A percentile compares a stretch with the other conserved stretches of the same genome.
Evolutionary conservation across 2,888 invertebrate species (phyloP).

Genomic region (Drosophila testacea): DNA sequence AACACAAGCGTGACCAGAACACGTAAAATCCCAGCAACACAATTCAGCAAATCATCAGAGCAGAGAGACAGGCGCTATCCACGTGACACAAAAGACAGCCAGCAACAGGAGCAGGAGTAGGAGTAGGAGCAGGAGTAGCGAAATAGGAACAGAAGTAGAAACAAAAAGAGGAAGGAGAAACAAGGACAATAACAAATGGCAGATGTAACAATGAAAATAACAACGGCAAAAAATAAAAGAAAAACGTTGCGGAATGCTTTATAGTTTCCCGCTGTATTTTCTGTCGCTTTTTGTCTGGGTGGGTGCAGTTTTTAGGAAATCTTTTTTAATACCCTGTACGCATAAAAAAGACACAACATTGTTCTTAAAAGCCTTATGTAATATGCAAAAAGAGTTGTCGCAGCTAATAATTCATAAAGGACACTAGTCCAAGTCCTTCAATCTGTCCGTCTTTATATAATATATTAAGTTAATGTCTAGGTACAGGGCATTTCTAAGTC

Average conservation of each 20-base stretch:
- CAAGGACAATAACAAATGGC: constrained; percentile 61
- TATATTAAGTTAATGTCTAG: no score
- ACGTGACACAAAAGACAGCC: constrained; percentile 60
- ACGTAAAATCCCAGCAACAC: constrained; percentile 41
- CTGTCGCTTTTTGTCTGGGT: constrained; percentile 27
- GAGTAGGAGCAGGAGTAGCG: constrained; percentile 49
- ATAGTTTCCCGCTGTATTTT: constrained; percentile 65
- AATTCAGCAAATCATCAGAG: constrained; percentile 53
- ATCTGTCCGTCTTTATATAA: neutral
- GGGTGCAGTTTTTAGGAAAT: constrained; percentile 53
- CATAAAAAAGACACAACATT: constrained; percentile 1
- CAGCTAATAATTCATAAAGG: constrained; percentile 1
- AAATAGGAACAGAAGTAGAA: constrained; percentile 42
- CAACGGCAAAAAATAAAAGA: constrained; percentile 34
- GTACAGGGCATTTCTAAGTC: constrained; percentile 9
- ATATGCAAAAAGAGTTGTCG: neutral
- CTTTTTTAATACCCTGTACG: constrained; percentile 9
- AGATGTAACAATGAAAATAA: constrained; percentile 55
- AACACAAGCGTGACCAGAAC: constrained; percentile 31
- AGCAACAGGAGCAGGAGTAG: constrained; percentile 49
- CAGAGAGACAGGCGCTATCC: constrained; percentile 55
- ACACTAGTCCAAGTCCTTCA: neutral
- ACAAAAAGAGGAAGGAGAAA: constrained; percentile 25
- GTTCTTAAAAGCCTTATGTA: neutral
- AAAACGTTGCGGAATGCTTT: constrained; percentile 69